Evolutionary conservation across 2,888 invertebrate genomes (phyloP).

Genomic region (Drosophila pseudotalamancana): DNA sequence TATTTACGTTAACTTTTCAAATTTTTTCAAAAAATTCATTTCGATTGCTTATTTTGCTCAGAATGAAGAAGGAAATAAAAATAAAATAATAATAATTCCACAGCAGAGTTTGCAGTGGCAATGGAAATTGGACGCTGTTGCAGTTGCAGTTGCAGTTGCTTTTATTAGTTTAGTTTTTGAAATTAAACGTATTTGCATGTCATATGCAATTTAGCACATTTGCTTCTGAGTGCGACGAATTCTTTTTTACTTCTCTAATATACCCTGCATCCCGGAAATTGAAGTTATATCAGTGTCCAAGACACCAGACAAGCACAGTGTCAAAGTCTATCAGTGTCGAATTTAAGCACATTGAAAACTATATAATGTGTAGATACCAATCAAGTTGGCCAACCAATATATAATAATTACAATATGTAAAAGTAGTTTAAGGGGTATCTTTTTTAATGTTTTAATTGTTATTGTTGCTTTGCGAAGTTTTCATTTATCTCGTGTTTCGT

Average conservation of each 20-base stretch:
- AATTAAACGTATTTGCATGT: constrained; percentile 79
- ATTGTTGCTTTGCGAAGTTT: too few relatives aligned
- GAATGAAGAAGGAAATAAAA: constrained; percentile 1
- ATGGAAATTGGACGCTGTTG: constrained; percentile 18
- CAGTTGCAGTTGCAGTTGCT: constrained; percentile 42
- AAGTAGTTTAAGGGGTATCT: too few relatives aligned
- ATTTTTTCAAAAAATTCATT: constrained; percentile 54
- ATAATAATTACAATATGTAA: too few relatives aligned
- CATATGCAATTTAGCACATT: constrained; percentile 58
- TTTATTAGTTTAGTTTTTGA: constrained; percentile 79
- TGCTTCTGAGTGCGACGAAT: constrained; percentile 32
- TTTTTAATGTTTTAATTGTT: too few relatives aligned
- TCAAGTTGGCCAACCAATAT: too few relatives aligned
- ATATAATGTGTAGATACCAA: too few relatives aligned
- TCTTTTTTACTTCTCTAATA: constrained; percentile 12
- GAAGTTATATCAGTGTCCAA: too few relatives aligned
- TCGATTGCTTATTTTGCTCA: constrained; percentile 48
- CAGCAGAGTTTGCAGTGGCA: constrained; percentile 33
- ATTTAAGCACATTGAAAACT: too few relatives aligned
- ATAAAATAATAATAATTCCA: constrained; percentile 14
- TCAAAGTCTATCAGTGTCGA: too few relatives aligned
- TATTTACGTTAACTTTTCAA: constrained; percentile 44
- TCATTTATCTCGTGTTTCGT: too few relatives aligned
- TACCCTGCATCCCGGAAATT: not conserved
- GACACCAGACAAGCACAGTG: too few relatives aligned